These are phyloP conservation scores for Macrotus californicus DNA, from an alignment of 2,113 vertebrate genomes.

Conservation along the genomic window DNA sequence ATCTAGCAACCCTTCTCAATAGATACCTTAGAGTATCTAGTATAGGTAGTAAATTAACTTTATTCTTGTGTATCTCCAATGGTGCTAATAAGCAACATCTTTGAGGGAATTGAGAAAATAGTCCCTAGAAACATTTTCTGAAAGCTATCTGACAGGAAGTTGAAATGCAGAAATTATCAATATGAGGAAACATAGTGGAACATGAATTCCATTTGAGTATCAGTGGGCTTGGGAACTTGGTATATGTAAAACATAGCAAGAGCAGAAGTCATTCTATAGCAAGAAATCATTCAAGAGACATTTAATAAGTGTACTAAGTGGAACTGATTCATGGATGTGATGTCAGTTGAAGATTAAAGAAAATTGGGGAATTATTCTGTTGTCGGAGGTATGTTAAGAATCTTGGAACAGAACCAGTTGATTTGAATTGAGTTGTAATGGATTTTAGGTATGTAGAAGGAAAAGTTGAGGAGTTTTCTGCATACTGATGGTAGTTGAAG, in stretches of 20 bases:
- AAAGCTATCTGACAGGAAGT: not conserved
- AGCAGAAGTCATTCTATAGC: not conserved
- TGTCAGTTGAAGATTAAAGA: not conserved
- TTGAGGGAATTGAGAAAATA: not conserved
- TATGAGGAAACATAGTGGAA: not conserved
- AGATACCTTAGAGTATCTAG: not conserved
- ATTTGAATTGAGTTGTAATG: not conserved
- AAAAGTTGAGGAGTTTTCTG: not conserved
- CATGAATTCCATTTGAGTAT: not conserved
- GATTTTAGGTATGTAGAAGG: not conserved
- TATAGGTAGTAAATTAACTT: not conserved
- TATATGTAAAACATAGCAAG: not conserved
- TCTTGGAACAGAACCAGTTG: not conserved
- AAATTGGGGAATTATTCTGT: not conserved
- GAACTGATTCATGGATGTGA: not conserved
- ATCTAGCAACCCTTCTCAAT: not conserved
- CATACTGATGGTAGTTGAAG: not conserved
- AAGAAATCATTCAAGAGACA: not conserved
- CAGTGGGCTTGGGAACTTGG: not conserved
- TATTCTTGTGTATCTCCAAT: not conserved
- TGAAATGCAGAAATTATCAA: not conserved
- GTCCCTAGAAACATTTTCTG: not conserved
- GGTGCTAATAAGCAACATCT: not conserved
- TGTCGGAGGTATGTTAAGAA: not conserved
- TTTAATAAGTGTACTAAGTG: not conserved